phyloP scores from a whole-genome alignment of 2,113 vertebrate genomes.

The Protomyctophum bolini region DNA sequence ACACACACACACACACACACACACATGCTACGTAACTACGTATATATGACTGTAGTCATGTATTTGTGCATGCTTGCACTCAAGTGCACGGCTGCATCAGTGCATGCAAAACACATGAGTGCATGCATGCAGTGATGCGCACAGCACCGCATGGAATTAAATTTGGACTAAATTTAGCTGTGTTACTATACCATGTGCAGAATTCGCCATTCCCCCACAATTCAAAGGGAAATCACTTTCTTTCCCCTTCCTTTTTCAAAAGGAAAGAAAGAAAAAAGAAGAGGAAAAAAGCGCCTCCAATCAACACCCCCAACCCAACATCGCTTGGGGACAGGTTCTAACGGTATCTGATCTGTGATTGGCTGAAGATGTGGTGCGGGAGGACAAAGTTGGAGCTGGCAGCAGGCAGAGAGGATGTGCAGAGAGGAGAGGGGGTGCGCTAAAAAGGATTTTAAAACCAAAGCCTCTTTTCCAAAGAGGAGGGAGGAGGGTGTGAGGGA shows the following conservation, averaged over 20 bases:
- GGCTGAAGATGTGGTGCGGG: constrained; percentile 63
- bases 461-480: constrained; percentile 78
- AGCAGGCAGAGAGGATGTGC: constrained; percentile 66
- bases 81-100: too few species aligned
- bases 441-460: constrained; percentile 77
- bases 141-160: constrained; percentile 6
- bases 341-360: constrained; percentile 59
- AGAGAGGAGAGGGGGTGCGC: constrained; percentile 47
- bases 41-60: too few species aligned
- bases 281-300: constrained; percentile 43
- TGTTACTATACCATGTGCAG: constrained; percentile 4
- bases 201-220: neutral
- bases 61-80: too few species aligned
- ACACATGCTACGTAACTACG: neutral
- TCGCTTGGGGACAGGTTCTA: constrained; percentile 66
- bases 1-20: constrained; percentile 15
- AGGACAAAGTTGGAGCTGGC: constrained; percentile 72
- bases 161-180: constrained; percentile 12
- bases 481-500: constrained; percentile 40
- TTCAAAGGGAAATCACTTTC: constrained; percentile 1
- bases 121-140: neutral
- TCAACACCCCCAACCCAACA: constrained; percentile 45
- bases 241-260: constrained; percentile 22
- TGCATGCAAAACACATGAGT: neutral
- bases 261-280: constrained; percentile 36